A percentile compares a stretch with the other conserved stretches of the same genome.
Evolutionary conservation across 2,797 vertebrate genomes (phyloP).

Genomic region (Rhincodon typus): DNA sequence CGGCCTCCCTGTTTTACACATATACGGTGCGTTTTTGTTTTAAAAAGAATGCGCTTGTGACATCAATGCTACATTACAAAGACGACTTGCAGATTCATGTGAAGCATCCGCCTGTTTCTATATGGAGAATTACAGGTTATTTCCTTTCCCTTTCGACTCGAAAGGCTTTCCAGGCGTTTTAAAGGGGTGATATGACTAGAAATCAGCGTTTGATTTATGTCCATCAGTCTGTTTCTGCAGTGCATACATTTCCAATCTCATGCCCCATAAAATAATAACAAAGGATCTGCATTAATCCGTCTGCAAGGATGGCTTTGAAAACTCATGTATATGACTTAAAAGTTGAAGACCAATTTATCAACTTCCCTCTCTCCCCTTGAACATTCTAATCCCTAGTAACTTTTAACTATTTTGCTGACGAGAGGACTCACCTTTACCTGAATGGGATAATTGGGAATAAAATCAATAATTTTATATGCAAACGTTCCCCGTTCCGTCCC

Average conservation of each 20-base stretch:
- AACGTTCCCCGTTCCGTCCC: background rate
- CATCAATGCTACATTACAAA: slow-evolving; percentile 14
- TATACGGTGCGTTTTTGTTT: background rate
- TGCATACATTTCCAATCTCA: slow-evolving; percentile 93
- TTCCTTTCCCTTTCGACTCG: slow-evolving; percentile 48
- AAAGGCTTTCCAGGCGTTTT: slow-evolving; percentile 46
- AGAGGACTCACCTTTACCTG: slow-evolving; percentile 31
- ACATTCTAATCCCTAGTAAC: slow-evolving; percentile 9
- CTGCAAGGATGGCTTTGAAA: slow-evolving; percentile 46
- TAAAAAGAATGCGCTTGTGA: background rate
- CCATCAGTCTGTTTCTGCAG: slow-evolving; percentile 58
- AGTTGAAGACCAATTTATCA: slow-evolving; percentile 37
- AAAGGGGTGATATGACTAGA: slow-evolving; percentile 59
- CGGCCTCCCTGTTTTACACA: background rate
- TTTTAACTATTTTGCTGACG: background rate
- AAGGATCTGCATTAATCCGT: slow-evolving; percentile 80
- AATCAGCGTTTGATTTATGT: slow-evolving; percentile 69
- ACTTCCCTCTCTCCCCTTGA: slow-evolving; percentile 27
- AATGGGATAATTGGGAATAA: background rate
- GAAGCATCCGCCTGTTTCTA: background rate
- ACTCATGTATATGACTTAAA: slow-evolving; percentile 48
- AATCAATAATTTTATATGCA: background rate
- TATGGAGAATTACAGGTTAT: background rate
- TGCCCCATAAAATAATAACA: slow-evolving; percentile 96
- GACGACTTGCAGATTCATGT: background rate